Evolutionary conservation across 1,140 invertebrate species (phyloP).

Genomic region (Monochamus saltuarius): DNA sequence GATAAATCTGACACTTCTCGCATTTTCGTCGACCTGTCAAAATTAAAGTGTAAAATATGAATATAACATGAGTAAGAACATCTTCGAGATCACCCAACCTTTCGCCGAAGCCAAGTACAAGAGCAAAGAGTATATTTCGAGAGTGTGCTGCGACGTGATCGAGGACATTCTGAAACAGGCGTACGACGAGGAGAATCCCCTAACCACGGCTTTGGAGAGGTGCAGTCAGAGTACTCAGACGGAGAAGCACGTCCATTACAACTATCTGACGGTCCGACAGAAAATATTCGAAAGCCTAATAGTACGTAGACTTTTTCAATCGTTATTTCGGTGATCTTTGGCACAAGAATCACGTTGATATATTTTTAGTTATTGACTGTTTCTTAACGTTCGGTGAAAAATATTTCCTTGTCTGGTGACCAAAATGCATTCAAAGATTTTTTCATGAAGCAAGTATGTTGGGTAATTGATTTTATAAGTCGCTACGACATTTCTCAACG

Average conservation of each 20-base stretch:
- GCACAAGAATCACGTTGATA: background rate
- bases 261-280: conserved; percentile 24
- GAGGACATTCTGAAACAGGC: conserved; percentile 31
- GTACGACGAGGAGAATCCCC: conserved; percentile 34
- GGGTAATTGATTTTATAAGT: too few species aligned
- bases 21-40: conserved; percentile 4
- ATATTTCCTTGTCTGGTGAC: background rate
- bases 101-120: conserved; percentile 22
- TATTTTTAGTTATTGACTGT: background rate
- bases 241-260: conserved; percentile 15
- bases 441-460: too few species aligned
- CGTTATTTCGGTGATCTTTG: background rate
- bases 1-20: background rate
- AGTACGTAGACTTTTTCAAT: conserved; percentile 10
- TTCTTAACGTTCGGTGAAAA: background rate
- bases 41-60: conserved; percentile 16
- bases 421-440: background rate
- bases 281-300: conserved; percentile 18
- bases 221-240: conserved; percentile 28
- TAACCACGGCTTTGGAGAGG: conserved; percentile 24
- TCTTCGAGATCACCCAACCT: conserved; percentile 8
- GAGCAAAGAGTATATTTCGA: conserved; percentile 29
- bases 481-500: too few species aligned
- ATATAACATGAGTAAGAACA: conserved; percentile 19
- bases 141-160: conserved; percentile 30